Evolutionary conservation across 2,888 invertebrate species (phyloP).

Genomic region (Brenthis ino): DNA sequence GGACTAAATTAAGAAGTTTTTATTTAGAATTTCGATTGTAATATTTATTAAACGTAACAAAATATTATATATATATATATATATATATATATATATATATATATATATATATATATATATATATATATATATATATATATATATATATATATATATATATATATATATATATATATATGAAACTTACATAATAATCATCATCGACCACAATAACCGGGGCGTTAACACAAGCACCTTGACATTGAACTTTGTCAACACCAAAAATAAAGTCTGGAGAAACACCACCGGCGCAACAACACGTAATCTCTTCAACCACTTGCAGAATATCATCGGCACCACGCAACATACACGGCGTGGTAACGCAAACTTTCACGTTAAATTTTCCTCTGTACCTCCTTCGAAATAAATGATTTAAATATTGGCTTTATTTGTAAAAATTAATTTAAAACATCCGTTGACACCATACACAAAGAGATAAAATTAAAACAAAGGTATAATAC

Average conservation of each 20-base stretch:
- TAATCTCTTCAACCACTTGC: slow-evolving; percentile 56
- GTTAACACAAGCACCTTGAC: slow-evolving; percentile 71
- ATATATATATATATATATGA: too few species aligned
- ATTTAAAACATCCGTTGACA: not conserved
- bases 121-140: too few species aligned
- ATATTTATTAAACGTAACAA: too few species aligned
- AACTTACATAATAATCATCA: slow-evolving; percentile 71
- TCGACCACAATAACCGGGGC: slow-evolving; percentile 67
- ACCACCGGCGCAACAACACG: slow-evolving; percentile 56
- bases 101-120: too few species aligned
- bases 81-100: too few species aligned
- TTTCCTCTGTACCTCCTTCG: slow-evolving; percentile 62
- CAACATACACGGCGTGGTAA: slow-evolving; percentile 71
- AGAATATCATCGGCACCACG: slow-evolving; percentile 64
- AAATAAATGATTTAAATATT: slow-evolving; percentile 18
- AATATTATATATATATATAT: too few species aligned
- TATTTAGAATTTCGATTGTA: too few species aligned
- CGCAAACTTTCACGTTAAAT: slow-evolving; percentile 68
- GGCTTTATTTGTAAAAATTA: not conserved
- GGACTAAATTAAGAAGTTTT: too few species aligned
- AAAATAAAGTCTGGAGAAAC: slow-evolving; percentile 63
- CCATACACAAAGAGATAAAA: too few species aligned
- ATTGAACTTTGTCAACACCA: slow-evolving; percentile 68
- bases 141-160: too few species aligned
- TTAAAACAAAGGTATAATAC: too few species aligned